Base-by-base conservation (phyloP, 2,797 vertebrate species). In the Melanotaenia trifasciata region DNA sequence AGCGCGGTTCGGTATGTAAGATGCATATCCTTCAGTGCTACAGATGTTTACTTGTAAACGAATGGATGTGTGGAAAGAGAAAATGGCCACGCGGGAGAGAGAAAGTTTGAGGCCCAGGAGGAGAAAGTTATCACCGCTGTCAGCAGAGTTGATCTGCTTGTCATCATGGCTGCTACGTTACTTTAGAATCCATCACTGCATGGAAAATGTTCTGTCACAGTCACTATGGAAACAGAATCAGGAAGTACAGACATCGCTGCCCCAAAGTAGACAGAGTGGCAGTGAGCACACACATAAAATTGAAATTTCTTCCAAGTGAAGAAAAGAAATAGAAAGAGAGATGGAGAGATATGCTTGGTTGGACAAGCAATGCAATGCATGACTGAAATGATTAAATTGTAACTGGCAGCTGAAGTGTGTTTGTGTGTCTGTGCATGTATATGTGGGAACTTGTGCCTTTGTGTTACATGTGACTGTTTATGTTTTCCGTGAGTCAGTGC, bases 211-310 rank as follows among this genome's bases (percentile, higher is more conserved):
- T 84, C 90, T 85, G 89, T 89, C 78, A 68, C 87, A 74, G 89
- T 95, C 84, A 74, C 93, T 92, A 93, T 93, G 93, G 93, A 92
- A 94, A 94, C 92, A 74, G 81, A 90, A 90, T 89, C 87, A 90
- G 91, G 89, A 92, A 90, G 81, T 93, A 83, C 78, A 88, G 87
- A 81, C 86, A 79, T 81, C 58, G 77, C 67, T 76, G 71, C 77
- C 79, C 84, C 69, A 80, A 81, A 86, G 84, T 84, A 77, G 89
- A 88, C 73, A 53, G 61, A 75, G 76, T 66, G 54, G 72, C 58
- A 74, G 79, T 35, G 87, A 84, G 86, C 78, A 58, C 84, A 72
- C 82, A 85, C 81, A 85, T 73, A 75, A 89, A 90, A 91, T 84
- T 90, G 72, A 91, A 88, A 91, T 89, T 86, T 88, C 77, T 72